Percentiles rank a stretch among this genome's conserved stretches.
phyloP scores from a whole-genome alignment of 2,797 vertebrate genomes.

The Enteromius treurensis region DNA sequence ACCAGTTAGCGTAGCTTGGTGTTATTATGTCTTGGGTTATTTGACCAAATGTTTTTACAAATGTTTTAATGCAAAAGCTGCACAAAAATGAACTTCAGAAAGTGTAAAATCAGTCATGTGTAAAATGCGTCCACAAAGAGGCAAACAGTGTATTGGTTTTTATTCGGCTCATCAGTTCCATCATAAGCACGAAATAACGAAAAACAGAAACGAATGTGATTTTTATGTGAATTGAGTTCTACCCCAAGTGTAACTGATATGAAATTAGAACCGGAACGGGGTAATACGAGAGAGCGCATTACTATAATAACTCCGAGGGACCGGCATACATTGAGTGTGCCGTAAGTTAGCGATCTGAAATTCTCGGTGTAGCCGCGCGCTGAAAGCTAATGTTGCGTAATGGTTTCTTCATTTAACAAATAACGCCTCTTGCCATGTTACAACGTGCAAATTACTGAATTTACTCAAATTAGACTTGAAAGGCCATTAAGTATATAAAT shows the following conservation, averaged over 20 bases:
- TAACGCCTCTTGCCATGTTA: constrained; percentile 47
- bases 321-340: not conserved
- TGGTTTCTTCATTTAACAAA: constrained; percentile 50
- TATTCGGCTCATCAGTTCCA: constrained; percentile 13
- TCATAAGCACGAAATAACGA: constrained; percentile 3
- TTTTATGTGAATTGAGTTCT: constrained; percentile 20
- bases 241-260: constrained; percentile 22
- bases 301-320: constrained; percentile 20
- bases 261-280: constrained; percentile 14
- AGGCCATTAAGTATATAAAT: constrained; percentile 54
- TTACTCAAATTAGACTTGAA: constrained; percentile 52
- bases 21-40: not conserved
- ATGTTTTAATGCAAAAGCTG: not conserved
- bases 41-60: not conserved
- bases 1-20: not conserved
- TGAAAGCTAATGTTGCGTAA: constrained; percentile 36
- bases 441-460: constrained; percentile 52
- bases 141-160: not conserved
- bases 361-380: not conserved
- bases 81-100: not conserved
- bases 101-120: not conserved
- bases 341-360: constrained; percentile 20
- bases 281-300: constrained; percentile 3
- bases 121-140: constrained; percentile 2
- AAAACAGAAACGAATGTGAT: constrained; percentile 1